A percentile compares a stretch with the other conserved stretches of the same genome.
These are phyloP conservation scores for Linepithema humile DNA, from an alignment of 1,140 invertebrate species.

Conservation along the genomic window DNA sequence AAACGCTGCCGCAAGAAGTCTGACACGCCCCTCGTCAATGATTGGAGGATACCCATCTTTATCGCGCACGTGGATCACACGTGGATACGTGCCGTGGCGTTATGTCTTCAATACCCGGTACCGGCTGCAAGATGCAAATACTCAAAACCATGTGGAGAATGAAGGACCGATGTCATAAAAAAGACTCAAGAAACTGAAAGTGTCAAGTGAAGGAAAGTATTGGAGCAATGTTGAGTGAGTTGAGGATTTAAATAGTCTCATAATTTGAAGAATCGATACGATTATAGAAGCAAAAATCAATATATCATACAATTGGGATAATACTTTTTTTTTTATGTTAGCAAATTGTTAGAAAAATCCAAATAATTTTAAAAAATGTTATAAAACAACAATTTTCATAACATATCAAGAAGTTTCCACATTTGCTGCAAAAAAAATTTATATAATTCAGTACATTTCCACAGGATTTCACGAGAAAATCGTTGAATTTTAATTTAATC, in stretches of 20 bases:
- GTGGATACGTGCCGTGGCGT: not conserved
- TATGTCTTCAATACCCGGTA: not conserved
- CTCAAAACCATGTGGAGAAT: not conserved
- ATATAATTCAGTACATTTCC: not conserved
- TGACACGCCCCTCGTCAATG: constrained; percentile 33
- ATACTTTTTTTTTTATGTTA: not conserved
- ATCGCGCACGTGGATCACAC: constrained; percentile 47
- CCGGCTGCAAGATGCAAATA: not conserved
- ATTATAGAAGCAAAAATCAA: not conserved
- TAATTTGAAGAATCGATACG: not conserved
- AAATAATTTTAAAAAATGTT: not conserved
- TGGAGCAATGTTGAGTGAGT: not conserved
- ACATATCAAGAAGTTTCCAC: not conserved
- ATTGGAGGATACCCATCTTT: constrained; percentile 32
- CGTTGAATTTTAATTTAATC: not conserved
- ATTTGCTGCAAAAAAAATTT: not conserved
- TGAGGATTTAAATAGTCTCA: not conserved
- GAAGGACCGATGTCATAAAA: not conserved
- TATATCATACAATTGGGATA: not conserved
- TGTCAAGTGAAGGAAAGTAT: no score
- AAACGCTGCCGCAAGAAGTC: constrained; percentile 24
- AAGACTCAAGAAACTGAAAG: not conserved
- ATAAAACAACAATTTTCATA: constrained; percentile 7
- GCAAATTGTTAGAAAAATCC: not conserved
- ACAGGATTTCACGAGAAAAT: not conserved